Percentiles rank a stretch among this genome's conserved stretches.
phyloP scores from a whole-genome alignment of 2,888 invertebrate genomes.

The Orthosia cruda region DNA sequence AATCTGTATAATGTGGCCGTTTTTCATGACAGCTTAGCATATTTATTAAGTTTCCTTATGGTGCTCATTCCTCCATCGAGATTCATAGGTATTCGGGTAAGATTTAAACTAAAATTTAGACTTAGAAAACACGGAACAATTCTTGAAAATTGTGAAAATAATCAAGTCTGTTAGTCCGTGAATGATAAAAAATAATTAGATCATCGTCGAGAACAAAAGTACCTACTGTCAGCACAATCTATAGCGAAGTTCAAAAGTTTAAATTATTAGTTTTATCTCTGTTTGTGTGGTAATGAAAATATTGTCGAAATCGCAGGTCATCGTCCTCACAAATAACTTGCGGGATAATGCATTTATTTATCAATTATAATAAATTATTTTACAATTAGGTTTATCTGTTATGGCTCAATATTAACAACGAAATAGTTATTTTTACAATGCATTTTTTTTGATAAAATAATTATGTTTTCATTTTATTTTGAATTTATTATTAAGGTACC shows the following conservation, averaged over 20 bases:
- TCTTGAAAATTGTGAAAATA: constrained; percentile 37
- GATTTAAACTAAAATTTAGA: background rate
- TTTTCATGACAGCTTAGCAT: background rate
- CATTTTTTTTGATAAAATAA: background rate
- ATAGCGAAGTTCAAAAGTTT: constrained; percentile 33
- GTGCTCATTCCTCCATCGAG: no score
- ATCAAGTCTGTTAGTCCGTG: constrained; percentile 3
- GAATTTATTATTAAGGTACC: no score
- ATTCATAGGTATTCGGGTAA: background rate
- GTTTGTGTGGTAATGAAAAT: constrained; percentile 66
- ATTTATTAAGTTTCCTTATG: no score
- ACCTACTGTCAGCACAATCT: constrained; percentile 27
- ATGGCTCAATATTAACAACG: background rate
- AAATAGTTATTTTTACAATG: background rate
- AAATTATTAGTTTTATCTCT: constrained; percentile 64
- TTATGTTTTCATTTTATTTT: no score
- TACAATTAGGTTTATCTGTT: background rate
- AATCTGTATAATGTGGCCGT: background rate
- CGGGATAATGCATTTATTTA: constrained; percentile 36
- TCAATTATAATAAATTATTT: constrained; percentile 22
- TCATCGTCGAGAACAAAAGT: constrained; percentile 14
- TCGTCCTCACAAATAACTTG: constrained; percentile 52
- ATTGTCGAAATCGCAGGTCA: constrained; percentile 70
- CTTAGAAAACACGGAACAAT: background rate
- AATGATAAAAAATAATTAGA: constrained; percentile 30